phyloP scores from a whole-genome alignment of 92 coral and sea anemone species.

The Pocillopora meandrina region DNA sequence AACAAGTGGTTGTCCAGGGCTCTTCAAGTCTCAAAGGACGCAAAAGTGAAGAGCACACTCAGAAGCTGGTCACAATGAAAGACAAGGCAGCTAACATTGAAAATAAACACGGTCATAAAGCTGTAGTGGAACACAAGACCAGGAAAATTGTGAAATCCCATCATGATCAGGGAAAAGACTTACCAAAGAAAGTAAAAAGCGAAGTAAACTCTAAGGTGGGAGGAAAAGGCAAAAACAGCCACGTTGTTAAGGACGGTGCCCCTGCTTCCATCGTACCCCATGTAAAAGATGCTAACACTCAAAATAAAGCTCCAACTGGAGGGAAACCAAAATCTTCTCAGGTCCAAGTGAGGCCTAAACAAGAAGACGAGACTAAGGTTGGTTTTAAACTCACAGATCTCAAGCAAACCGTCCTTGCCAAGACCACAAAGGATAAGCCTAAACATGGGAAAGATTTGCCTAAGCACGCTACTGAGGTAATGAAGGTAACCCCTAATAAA shows the following conservation, averaged over 20 bases:
- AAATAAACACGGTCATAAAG: neutral
- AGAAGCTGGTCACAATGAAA: neutral
- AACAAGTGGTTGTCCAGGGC: neutral
- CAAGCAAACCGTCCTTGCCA: neutral
- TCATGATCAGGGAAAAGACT: neutral
- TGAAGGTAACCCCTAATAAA: neutral
- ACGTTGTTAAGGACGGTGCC: neutral
- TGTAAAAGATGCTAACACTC: neutral
- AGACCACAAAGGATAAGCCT: neutral
- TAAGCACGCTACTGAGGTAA: neutral
- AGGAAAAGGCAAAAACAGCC: neutral
- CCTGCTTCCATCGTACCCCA: neutral
- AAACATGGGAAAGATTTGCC: neutral
- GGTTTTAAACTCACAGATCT: neutral
- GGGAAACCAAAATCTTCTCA: neutral
- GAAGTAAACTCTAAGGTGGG: neutral
- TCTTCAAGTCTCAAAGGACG: neutral
- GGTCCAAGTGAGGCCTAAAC: neutral
- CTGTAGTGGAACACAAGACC: neutral
- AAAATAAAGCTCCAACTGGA: neutral
- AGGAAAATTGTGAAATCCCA: neutral
- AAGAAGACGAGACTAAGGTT: slow-evolving; percentile 5
- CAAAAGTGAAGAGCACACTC: neutral
- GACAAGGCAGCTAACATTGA: neutral
- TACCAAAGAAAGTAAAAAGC: neutral